phyloP scores from a whole-genome alignment of 2,888 invertebrate species.

The Deilephila porcellus region DNA sequence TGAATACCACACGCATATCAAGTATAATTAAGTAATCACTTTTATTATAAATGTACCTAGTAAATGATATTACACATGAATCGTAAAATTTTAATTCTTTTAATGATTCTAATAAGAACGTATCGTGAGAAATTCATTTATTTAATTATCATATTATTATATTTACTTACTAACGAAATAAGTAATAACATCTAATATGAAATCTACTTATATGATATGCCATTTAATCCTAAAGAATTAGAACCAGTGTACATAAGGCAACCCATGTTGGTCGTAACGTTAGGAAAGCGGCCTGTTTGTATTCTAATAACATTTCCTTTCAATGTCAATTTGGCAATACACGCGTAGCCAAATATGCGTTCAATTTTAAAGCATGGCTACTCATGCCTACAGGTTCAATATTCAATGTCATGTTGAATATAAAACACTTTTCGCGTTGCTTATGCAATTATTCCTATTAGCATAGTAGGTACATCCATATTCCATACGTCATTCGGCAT shows the following conservation, averaged over 20 bases:
- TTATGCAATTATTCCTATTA: constrained; percentile 29
- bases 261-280: constrained; percentile 30
- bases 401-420: constrained; percentile 44
- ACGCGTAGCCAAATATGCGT: constrained; percentile 51
- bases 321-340: constrained; percentile 65
- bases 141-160: too few species aligned
- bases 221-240: constrained; percentile 28
- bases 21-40: constrained; percentile 8
- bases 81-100: neutral
- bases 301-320: constrained; percentile 53
- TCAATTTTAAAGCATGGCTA: constrained; percentile 50
- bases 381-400: constrained; percentile 40
- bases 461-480: neutral
- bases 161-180: neutral
- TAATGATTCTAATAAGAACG: neutral
- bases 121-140: neutral
- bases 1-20: constrained; percentile 16
- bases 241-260: constrained; percentile 30
- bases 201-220: neutral
- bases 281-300: constrained; percentile 49
- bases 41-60: neutral
- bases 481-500: neutral
- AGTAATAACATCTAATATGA: neutral
- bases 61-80: neutral
- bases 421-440: constrained; percentile 31